Conservation (phyloP, 2,113 vertebrate genomes). For the Stigmatopora nigra region DNA sequence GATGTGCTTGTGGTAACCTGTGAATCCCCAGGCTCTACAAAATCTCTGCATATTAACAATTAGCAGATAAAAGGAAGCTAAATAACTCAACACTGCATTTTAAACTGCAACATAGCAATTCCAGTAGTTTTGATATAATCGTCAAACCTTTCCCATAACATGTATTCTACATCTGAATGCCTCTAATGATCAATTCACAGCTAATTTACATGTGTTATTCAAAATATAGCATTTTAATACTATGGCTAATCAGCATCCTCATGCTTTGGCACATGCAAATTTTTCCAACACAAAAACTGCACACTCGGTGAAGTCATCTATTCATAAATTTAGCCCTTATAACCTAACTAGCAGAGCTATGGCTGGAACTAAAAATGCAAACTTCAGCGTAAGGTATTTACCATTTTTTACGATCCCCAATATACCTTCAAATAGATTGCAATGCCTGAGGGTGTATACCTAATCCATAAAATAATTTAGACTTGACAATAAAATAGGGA, state of each 20-base stretch:
- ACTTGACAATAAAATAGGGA: neutral
- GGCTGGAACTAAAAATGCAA: neutral
- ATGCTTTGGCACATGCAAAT: neutral
- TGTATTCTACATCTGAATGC: constrained; percentile 21
- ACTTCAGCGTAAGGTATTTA: neutral
- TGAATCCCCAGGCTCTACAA: constrained; percentile 40
- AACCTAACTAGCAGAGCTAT: neutral
- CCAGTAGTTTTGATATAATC: constrained; percentile 16
- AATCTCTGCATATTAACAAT: constrained; percentile 46
- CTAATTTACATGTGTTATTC: constrained; percentile 3
- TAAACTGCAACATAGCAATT: constrained; percentile 33
- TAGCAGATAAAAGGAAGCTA: constrained; percentile 47
- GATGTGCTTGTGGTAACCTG: constrained; percentile 47
- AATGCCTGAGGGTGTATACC: constrained; percentile 1
- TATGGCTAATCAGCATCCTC: neutral
- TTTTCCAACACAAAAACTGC: neutral
- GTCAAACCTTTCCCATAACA: constrained; percentile 26
- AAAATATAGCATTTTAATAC: constrained; percentile 4
- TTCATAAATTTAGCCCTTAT: neutral
- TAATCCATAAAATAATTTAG: neutral
- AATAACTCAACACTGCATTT: constrained; percentile 39
- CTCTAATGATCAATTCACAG: constrained; percentile 13
- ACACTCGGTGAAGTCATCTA: neutral
- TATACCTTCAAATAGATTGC: neutral
- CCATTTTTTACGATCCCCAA: constrained; percentile 1